Base-by-base conservation (phyloP, 1,140 invertebrate genomes). In the Gonioctena quinquepunctata region DNA sequence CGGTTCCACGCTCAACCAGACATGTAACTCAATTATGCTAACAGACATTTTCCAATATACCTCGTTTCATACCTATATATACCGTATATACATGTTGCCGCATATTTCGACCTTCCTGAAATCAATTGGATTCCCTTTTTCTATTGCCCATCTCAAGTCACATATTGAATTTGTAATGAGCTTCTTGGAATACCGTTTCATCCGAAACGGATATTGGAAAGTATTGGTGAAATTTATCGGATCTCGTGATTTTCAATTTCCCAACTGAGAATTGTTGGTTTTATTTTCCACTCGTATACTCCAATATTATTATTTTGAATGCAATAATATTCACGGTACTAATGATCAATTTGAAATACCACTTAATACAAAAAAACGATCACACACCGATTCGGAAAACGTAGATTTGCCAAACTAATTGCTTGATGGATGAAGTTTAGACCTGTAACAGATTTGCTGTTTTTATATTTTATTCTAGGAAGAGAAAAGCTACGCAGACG, bases 1-100 rank as follows among this genome's bases (percentile, higher is more conserved):
- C 66, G 68, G 66, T 70, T 66, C 71, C 65, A 68, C 69, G 71
- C 71, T 33, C 64, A 57, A 67, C 64, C 60, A 68, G 63, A 69
- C 71, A 73, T 48, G 56, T 73, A 69, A 73, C 71, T 70, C 71
- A 73, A 73, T 73, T 73, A 73, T 73, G 68, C 62, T 73, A 73
- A 73, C 71, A 69, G 67, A 73, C 71, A 70, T 73, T 70, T 70
- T 69, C 68, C 71, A 73, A 73, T 73, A 69, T 73, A 70, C 68
- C 65, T 52, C 19, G 42, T 3, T 42, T 22, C 8, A 42, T 42
- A 42, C 16, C 33, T n/a, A 4, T 42, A 42, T 42, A 42, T n/a
- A 42, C 13, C 2, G 13, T 42, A 4, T 11, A n/a, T 42, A 42
- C 16, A 42, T 42, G 33, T 42, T 11, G 52, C n/a, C 18, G 52